Conservation (phyloP, 2,113 vertebrate species). For the Gopherus flavomarginatus region DNA sequence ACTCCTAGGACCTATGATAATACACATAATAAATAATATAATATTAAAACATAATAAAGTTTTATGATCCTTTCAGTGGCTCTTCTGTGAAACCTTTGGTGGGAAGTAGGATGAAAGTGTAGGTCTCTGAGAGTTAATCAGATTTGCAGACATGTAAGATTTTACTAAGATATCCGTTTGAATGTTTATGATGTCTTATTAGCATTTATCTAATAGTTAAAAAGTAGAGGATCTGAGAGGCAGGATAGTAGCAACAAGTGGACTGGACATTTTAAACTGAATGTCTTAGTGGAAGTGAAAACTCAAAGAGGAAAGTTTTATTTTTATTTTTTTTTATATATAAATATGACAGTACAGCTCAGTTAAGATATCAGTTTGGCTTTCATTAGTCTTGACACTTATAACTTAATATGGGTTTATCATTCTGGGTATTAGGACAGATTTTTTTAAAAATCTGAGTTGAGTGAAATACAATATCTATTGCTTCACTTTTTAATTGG, state of each 20-base stretch:
- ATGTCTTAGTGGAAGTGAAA: neutral
- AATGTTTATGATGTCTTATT: neutral
- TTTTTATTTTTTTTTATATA: neutral
- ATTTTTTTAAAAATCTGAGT: neutral
- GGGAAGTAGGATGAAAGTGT: neutral
- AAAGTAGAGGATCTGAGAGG: neutral
- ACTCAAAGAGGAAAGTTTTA: neutral
- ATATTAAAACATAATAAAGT: neutral
- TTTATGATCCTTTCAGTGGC: neutral
- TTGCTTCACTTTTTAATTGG: neutral
- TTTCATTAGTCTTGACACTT: neutral
- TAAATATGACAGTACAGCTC: rapidly evolving
- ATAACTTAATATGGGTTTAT: neutral
- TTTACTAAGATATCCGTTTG: neutral
- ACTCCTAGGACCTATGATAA: neutral
- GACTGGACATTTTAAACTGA: neutral
- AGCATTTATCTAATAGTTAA: neutral
- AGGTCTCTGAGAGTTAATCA: neutral
- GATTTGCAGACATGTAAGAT: neutral
- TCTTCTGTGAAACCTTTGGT: neutral
- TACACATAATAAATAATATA: neutral
- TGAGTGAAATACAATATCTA: neutral
- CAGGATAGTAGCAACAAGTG: neutral
- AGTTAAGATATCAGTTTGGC: neutral
- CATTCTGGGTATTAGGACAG: neutral